Evolutionary conservation across 2,797 vertebrate genomes (phyloP), one percentile per base, ranked within the genome.

Genomic region (Hippocampus kuda): DNA sequence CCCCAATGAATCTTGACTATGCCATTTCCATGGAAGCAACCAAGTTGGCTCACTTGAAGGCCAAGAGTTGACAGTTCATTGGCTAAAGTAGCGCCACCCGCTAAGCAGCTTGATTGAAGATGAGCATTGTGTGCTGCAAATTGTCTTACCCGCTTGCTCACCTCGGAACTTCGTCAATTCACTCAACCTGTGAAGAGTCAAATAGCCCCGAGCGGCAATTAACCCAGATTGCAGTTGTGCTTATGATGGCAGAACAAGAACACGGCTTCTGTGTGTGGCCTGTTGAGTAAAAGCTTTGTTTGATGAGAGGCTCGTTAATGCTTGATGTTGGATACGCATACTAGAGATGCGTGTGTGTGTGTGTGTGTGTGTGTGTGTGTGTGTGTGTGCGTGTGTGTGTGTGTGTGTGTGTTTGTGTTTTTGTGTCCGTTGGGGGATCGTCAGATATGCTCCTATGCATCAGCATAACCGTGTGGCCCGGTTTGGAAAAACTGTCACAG

Each of bases 21-120:
- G n/a, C 22, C 34, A 38, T 72, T 68, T 71, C 34, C 77, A 72
- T 66, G 16, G 24, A 7, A 16, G 62, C 69, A 51, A 65, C 68
- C 41, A 41, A 71, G 76, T 71, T 77, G 82, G 86, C 87, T 88
- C 82, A 85, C n/a, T n/a, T 87, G 72, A 85, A 88, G 85, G 84
- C 70, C 70, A 72, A 72, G 75, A 42, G 60, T n/a, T 11, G 53
- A 24, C 20, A 22, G 34, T 20, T 65, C 72, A 72, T 72, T 67
- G 84, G 65, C 82, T 78, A 53, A 70, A 82, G 82, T 81, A 83
- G 77, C 83, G 71, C 74, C 2, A 77, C 74, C 75, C 70, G 81
- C 68, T 75, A 75, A 38, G 83, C 41, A 44, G 48, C 46, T 76
- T 74, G 71, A 79, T 79, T 64, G 76, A 67, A 72, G 68, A 34